These are phyloP conservation scores for Sinohyriopsis cumingii DNA, from an alignment of 2,888 invertebrate genomes.

Conservation along the genomic window DNA sequence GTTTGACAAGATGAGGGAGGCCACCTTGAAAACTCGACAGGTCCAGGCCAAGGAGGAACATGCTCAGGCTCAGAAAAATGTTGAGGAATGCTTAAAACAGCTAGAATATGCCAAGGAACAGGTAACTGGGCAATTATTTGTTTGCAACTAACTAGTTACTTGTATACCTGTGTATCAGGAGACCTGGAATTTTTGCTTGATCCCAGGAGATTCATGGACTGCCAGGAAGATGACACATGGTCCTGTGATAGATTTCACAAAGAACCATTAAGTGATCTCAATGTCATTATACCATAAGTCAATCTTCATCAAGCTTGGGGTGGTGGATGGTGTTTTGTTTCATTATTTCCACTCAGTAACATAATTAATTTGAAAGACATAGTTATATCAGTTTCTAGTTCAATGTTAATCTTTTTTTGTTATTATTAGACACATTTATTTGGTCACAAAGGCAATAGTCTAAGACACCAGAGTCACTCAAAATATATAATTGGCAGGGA, in stretches of 20 bases:
- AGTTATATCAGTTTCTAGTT: neutral
- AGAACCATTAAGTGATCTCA: too few relatives aligned
- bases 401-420: too few relatives aligned
- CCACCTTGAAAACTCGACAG: slow-evolving; percentile 67
- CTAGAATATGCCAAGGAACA: slow-evolving; percentile 66
- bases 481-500: too few relatives aligned
- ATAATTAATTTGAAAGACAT: neutral
- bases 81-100: slow-evolving; percentile 65
- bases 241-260: too few relatives aligned
- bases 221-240: too few relatives aligned
- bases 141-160: too few relatives aligned
- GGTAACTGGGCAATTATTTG: slow-evolving; percentile 35
- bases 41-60: slow-evolving; percentile 69
- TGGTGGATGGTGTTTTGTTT: neutral
- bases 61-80: slow-evolving; percentile 50
- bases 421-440: too few relatives aligned
- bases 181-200: neutral
- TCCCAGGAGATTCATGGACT: neutral
- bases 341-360: neutral
- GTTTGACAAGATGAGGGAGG: slow-evolving; percentile 71
- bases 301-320: too few relatives aligned
- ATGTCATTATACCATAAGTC: too few relatives aligned
- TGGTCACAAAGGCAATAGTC: too few relatives aligned
- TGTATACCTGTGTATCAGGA: neutral
- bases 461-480: too few relatives aligned